phyloP scores from a whole-genome alignment of 2,113 vertebrate species.

The Varanus salvator region DNA sequence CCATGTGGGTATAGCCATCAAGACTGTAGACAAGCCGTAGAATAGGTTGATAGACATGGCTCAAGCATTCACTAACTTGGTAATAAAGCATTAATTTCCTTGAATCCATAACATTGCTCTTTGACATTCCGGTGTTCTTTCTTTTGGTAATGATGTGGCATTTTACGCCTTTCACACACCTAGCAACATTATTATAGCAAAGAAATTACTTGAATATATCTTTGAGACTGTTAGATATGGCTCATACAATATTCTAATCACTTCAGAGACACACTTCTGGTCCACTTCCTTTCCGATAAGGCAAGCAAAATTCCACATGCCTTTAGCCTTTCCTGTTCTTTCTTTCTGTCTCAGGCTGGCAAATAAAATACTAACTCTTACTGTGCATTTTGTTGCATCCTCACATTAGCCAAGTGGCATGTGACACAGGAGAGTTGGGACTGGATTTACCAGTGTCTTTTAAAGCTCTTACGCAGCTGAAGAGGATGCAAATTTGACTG shows the following conservation, averaged over 20 bases:
- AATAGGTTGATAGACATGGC: background rate
- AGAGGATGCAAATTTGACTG: background rate
- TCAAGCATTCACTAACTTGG: slow-evolving; percentile 16
- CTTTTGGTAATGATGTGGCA: background rate
- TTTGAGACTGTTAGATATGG: background rate
- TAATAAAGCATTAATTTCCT: slow-evolving; percentile 20
- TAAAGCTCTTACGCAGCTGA: background rate
- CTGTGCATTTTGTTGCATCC: slow-evolving; percentile 13
- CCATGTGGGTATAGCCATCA: background rate
- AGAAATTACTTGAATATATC: slow-evolving; percentile 3
- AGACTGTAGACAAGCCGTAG: background rate
- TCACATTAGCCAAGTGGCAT: background rate
- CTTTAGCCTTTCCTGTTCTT: background rate
- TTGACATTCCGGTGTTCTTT: background rate
- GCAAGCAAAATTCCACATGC: background rate
- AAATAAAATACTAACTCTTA: slow-evolving; percentile 21
- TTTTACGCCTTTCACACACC: slow-evolving; percentile 5
- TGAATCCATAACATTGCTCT: slow-evolving; percentile 5
- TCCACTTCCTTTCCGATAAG: slow-evolving; percentile 36
- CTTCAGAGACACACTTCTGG: slow-evolving; percentile 26
- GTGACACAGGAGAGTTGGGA: background rate
- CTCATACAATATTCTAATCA: slow-evolving; percentile 23
- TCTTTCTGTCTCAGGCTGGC: background rate
- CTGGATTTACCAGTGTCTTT: background rate
- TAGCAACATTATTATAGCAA: background rate